These are phyloP conservation scores for Drosophila lacertosa DNA, from an alignment of 1,140 invertebrate genomes.

Conservation along the genomic window DNA sequence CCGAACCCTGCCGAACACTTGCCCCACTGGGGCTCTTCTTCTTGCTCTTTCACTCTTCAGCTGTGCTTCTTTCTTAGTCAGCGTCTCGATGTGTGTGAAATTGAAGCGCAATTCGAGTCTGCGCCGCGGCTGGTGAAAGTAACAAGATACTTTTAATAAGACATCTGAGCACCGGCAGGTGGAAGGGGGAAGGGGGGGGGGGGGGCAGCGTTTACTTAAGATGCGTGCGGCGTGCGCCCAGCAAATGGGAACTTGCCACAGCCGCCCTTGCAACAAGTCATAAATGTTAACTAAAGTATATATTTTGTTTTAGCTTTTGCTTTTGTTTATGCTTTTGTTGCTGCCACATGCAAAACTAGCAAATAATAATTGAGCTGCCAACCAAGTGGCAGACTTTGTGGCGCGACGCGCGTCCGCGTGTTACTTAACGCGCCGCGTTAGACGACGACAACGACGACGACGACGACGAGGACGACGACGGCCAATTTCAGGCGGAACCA, in stretches of 20 bases:
- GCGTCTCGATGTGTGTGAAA: constrained; percentile 66
- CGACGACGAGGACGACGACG: not conserved
- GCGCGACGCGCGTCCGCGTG: constrained; percentile 55
- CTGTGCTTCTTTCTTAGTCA: constrained; percentile 7
- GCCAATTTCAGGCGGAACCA: constrained; percentile 71
- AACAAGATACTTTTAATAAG: constrained; percentile 84
- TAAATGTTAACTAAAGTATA: too few species aligned
- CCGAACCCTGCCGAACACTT: not conserved
- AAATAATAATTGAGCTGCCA: constrained; percentile 7
- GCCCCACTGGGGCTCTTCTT: not conserved
- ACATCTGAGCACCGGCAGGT: constrained; percentile 50
- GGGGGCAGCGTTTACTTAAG: constrained; percentile 40
- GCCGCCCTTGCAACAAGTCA: constrained; percentile 5
- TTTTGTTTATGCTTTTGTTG: not conserved
- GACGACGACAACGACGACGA: constrained; percentile 7
- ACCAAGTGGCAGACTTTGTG: constrained; percentile 54
- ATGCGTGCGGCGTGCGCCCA: constrained; percentile 66
- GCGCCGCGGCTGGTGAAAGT: constrained; percentile 77
- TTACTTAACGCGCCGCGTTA: constrained; percentile 70
- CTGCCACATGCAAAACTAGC: constrained; percentile 33
- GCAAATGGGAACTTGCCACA: constrained; percentile 41
- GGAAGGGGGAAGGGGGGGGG: not conserved
- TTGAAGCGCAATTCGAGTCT: constrained; percentile 81
- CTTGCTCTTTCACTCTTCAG: constrained; percentile 4
- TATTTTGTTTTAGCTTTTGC: too few species aligned